Evolutionary conservation across 2,888 invertebrate genomes (phyloP), one percentile per base, ranked within the genome.

Genomic region (Hydriomena furcata): DNA sequence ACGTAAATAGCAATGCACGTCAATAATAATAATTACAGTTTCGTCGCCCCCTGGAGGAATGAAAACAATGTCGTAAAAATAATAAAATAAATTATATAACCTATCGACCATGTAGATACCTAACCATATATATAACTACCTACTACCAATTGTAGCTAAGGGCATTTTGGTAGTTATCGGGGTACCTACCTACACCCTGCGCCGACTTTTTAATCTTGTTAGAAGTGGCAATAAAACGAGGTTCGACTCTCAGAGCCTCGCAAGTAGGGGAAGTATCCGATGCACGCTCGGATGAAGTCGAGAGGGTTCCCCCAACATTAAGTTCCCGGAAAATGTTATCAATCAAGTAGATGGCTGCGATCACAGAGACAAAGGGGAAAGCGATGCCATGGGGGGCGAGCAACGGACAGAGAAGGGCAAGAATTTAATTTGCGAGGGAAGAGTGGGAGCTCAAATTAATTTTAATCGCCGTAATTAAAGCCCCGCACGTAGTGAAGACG

Each of bases 391-490:
- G 31, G 3, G 24, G 5, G 17, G 47, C 7, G 44, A 12, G 43
- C 32, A 17, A 17, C 11, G 34, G 52, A 41, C 56, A 30, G 55
- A 44, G 57, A 34, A 62, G 64, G 67, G 55, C 71, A 79, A 78
- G 83, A 84, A 84, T 87, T 83, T 83, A 83, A 85, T 86, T 84
- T 81, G 81, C 75, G 72, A 71, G 70, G 63, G 66, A 41, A 63
- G 59, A 45, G 62, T 53, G 55, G 52, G 10, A 66, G 79, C 72
- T 76, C 82, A 79, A 86, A 88, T 88, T 87, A 84, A 87, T 87
- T 86, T 86, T 87, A 87, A 88, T 88, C 83, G 82, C 60, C 76
- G 79, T 84, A 84, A 88, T 88, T 87, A 88, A 76, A 66, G 52
- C 52, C 53, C 52, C 46, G 25, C 55, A 21, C 21, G 17, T 17